Percentiles rank a stretch among this genome's conserved stretches.
phyloP scores from a whole-genome alignment of 2,888 invertebrate genomes.

The Hemicrepidius hirtus region DNA sequence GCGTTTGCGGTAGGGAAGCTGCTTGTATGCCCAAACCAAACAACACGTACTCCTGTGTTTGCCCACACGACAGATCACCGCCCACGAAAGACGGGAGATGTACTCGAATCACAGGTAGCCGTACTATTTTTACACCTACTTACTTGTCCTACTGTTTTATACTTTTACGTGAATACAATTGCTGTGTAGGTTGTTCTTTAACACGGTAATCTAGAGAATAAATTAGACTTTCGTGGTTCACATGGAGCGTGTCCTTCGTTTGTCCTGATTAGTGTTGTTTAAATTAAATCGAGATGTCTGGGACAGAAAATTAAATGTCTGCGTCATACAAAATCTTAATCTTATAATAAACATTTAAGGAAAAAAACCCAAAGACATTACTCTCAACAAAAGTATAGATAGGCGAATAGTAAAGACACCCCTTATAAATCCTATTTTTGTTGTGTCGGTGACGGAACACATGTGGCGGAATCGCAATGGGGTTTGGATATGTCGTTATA shows the following conservation, averaged over 20 bases:
- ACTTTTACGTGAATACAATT: constrained; percentile 13
- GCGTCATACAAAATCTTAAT: neutral
- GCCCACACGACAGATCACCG: constrained; percentile 79
- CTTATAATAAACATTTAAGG: neutral
- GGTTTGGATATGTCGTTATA: too few relatives aligned
- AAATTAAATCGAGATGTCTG: constrained; percentile 8
- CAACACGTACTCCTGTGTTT: constrained; percentile 77
- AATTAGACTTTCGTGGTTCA: constrained; percentile 12
- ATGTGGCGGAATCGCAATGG: too few relatives aligned
- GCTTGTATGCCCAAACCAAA: constrained; percentile 76
- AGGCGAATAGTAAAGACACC: too few relatives aligned
- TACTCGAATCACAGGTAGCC: constrained; percentile 76
- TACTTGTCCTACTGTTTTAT: constrained; percentile 9
- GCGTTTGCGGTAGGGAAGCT: constrained; percentile 78
- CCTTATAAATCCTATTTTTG: too few relatives aligned
- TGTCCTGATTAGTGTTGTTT: constrained; percentile 2
- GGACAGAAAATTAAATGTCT: neutral
- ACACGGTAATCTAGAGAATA: neutral
- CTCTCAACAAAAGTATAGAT: too few relatives aligned
- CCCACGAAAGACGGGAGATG: constrained; percentile 78
- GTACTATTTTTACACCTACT: constrained; percentile 28
- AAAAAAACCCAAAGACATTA: too few relatives aligned
- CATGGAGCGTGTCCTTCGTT: constrained; percentile 9
- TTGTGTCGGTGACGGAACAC: too few relatives aligned
- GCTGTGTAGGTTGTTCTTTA: neutral